Conservation (phyloP, 2,113 vertebrate species). For the Pluvianellus socialis region DNA sequence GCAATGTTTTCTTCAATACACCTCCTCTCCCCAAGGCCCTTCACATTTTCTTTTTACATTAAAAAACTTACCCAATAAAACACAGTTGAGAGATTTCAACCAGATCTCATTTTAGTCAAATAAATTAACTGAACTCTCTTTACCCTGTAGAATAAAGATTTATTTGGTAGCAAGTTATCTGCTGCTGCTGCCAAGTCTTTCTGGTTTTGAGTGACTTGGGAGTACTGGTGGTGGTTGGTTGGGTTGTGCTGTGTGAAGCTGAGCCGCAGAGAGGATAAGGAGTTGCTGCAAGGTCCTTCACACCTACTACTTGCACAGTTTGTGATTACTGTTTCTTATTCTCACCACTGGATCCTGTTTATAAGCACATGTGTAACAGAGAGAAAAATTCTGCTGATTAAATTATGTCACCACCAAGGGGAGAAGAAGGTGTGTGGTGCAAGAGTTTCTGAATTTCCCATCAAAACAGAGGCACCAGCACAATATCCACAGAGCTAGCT, state of each 20-base stretch:
- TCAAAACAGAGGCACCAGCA: not conserved
- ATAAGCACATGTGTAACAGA: not conserved
- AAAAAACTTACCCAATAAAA: not conserved
- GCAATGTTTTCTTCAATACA: not conserved
- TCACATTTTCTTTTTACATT: not conserved
- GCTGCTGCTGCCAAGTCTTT: not conserved
- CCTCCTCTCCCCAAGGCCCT: not conserved
- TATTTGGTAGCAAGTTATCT: not conserved
- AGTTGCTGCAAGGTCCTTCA: not conserved
- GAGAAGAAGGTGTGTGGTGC: not conserved
- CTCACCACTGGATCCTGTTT: not conserved
- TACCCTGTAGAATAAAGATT: not conserved
- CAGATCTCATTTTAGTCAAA: not conserved
- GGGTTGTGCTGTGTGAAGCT: not conserved
- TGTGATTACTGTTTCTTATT: not conserved
- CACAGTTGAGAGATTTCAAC: not conserved
- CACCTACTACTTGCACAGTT: not conserved
- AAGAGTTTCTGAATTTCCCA: not conserved
- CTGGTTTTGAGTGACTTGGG: not conserved
- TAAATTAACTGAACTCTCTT: not conserved
- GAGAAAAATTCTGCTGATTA: not conserved
- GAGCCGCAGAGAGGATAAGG: not conserved
- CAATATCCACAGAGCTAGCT: no score
- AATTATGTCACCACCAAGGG: not conserved
- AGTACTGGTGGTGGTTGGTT: not conserved